Evolutionary conservation across 1,140 invertebrate species (phyloP), one percentile per base, ranked within the genome.

Genomic region (Hyles vespertilio): DNA sequence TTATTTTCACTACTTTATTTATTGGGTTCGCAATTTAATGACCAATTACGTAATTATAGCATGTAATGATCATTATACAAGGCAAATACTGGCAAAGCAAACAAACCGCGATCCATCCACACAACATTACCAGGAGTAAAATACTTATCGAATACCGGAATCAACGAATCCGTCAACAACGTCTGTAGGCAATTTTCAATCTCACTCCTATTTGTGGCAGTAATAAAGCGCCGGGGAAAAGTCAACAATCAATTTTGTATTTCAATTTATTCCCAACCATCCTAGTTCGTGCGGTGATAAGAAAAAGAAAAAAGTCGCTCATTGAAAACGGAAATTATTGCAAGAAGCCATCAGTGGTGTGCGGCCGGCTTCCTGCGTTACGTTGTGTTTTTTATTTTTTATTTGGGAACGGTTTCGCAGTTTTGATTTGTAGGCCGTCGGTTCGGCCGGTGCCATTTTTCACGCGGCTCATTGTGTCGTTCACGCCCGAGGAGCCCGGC

Each of bases 181-280:
- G 67, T 74, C 84, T 71, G 71, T 83, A 83, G 85, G 79, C 78
- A 86, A 87, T 87, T 89, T 87, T 79, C 84, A 89, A 89, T 89
- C 79, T 84, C 75, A 81, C 86, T 86, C 77, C 84, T 81, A 89
- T 89, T 89, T 89, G 80, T 89, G 83, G 80, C 82, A 84, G 83
- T 86, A 89, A 89, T 89, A 89, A 89, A 87, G 77, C 80, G 77
- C 82, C 81, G 82, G 82, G 82, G 81, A 85, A 88, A 87, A 87
- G 86, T 88, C 87, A 90, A 89, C 88, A 89, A 89, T 89, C 88
- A 89, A 89, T 89, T 89, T 89, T 89, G 87, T 88, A 90, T 90
- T 89, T 89, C 87, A 84, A 89, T 88, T 87, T 87, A 87, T 87
- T 88, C 84, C 86, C 81, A 81, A 84, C 81, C 86, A 86, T 87